Evolutionary conservation across 2,888 invertebrate genomes (phyloP), one percentile per base, ranked within the genome.

Genomic region (Pilophorus perplexus): DNA sequence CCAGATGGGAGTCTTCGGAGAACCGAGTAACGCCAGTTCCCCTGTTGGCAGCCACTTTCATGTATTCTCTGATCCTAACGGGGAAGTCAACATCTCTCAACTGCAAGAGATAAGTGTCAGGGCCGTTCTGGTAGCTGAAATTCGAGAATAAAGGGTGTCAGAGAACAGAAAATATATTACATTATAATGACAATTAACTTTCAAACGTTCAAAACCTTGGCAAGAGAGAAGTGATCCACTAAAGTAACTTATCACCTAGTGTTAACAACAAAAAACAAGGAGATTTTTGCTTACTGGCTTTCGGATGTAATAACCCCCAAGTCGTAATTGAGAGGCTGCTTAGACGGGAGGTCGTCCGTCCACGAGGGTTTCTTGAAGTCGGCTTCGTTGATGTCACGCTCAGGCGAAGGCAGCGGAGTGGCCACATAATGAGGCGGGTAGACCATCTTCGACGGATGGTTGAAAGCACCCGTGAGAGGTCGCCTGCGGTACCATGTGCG

Each of bases 101-200:
- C 76, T 97, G 97, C 44, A 98, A 83, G 5, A 98, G 80, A 77
- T 97, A 95, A 1, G 97, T 96, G 77, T 98, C 97, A 0, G 96
- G 96, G 0, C 98, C 97, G 78, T 92, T 89, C 80, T 96, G 94
- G 79, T 96, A 96, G 75, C 93, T 93, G 74, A 55, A 77, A 74
- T n/a, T n/a, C n/a, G n/a, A n/a, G n/a, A n/a, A n/a, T n/a, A n/a
- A 42, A n/a, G n/a, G n/a, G n/a, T n/a, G n/a, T n/a, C n/a, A n/a
- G n/a, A n/a, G n/a, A n/a, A n/a, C n/a, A n/a, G n/a, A n/a, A n/a
- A n/a, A n/a, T n/a, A n/a, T n/a, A n/a, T n/a, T n/a, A n/a, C n/a
- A n/a, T n/a, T n/a, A n/a, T n/a, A n/a, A n/a, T n/a, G n/a, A n/a
- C 37, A 33, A n/a, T n/a, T n/a, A n/a, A n/a, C n/a, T n/a, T n/a